Base-by-base conservation (phyloP, 2,113 vertebrate genomes). In the Hassar affinis region DNA sequence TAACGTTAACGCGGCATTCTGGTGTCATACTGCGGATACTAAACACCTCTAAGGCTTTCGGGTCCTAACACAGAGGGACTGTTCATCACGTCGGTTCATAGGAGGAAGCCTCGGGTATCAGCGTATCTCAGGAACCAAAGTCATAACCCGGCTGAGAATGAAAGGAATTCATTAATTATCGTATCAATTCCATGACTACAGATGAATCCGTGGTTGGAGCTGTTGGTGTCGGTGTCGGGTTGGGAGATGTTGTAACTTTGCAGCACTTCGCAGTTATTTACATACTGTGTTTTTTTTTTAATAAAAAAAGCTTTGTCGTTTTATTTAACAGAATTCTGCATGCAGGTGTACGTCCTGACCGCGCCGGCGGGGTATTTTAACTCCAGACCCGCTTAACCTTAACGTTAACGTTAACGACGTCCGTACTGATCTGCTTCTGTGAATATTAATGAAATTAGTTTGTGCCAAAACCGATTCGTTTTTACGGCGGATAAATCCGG, bases 211-310 rank as follows among this genome's bases (percentile, higher is more conserved):
- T 42, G 2, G 6, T 75, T 66, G 71, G 62, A 76, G n/a, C n/a
- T n/a, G n/a, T n/a, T n/a, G n/a, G n/a, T n/a, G n/a, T n/a, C n/a
- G n/a, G n/a, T 75, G 68, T 74, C 33, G 51, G 74, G 74, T 79
- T 56, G 76, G 82, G 75, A 74, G 57, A 87, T 74, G 72, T 47
- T 72, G 83, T 82, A 51, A 82, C 52, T 51, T 82, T 85, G 79
- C 68, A 77, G 83, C 76, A 87, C 25, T 49, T 87, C 6, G 38
- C 6, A 42, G 69, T 80, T 87, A 79, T 87, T 85, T 87, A 85
- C 83, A 45, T 47, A 80, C 77, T 76, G 74, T 35, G 56, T 64
- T 87, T 84, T 81, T 57, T 51, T 35, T 18, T 18, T 69, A 81
- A 38, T 64, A 5, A 15, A 33, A 42, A 42, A 42, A 6, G 3